Conservation (phyloP, 2,888 invertebrate genomes). For the Apantesis nais region DNA sequence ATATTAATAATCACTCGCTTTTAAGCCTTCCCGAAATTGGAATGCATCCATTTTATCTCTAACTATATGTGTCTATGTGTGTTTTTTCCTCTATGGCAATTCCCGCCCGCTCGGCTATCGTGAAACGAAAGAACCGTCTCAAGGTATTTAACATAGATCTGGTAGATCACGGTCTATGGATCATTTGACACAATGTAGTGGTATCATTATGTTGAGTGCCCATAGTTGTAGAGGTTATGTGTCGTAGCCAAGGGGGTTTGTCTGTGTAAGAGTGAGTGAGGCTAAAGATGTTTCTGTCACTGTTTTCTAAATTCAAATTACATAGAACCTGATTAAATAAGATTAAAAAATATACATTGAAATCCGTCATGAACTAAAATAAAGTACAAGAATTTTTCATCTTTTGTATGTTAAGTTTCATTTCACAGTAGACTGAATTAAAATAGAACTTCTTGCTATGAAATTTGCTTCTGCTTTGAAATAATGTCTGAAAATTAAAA, state of each 20-base stretch:
- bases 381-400: no score
- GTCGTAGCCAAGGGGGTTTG: conserved; percentile 86
- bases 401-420: no score
- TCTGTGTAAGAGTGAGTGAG: conserved; percentile 72
- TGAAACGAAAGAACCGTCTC: conserved; percentile 84
- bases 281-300: conserved; percentile 68
- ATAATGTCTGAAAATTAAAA: no score
- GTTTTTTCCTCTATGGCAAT: conserved; percentile 90
- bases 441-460: no score
- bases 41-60: conserved; percentile 86
- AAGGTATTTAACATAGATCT: conserved; percentile 76
- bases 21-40: conserved; percentile 42
- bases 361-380: no score
- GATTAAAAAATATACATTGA: neutral
- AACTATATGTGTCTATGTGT: conserved; percentile 88
- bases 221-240: conserved; percentile 81
- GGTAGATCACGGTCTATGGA: conserved; percentile 46
- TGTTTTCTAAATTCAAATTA: neutral
- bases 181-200: conserved; percentile 70
- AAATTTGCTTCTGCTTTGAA: no score
- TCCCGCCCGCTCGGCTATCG: conserved; percentile 87
- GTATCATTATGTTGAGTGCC: conserved; percentile 74
- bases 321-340: no score
- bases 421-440: no score
- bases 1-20: conserved; percentile 32